Base-by-base conservation (phyloP, 2,888 invertebrate genomes). In the Tuberolachnus salignus region DNA sequence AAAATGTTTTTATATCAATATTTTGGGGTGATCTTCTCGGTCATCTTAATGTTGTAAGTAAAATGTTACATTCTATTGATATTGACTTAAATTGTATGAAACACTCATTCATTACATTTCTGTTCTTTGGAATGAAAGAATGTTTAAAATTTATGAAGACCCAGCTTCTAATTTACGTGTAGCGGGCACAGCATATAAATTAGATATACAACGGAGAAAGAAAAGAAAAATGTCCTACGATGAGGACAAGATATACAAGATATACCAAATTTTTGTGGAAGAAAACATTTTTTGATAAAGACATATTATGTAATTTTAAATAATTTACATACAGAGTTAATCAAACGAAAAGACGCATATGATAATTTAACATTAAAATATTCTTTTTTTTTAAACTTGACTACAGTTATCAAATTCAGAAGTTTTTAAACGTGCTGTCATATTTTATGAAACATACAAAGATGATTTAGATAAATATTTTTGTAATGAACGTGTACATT, bases 361-460 rank as follows among this genome's bases (percentile, higher is more conserved):
- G 66, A 66, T 66, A 66, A 46, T 21, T 21, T 49, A 46, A 49
- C 46, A 46, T 66, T 21, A 66, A 66, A 66, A 66, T 66, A 66
- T 66, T 66, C 46, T 64, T 63, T 64, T 46, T 64, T 21, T 34
- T 34, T 34, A 34, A 64, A 64, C 19, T 19, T 64, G 11, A 64
- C 44, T 46, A 64, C 46, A n/a, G 10, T 19, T 64, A 23, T 64
- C 64, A 42, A 44, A 64, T 19, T 64, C 44, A 64, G 64, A 64
- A 64, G 64, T 64, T 64, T 64, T 44, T 46, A 21, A 64, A 64
- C 44, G 21, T 64, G 46, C 46, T 21, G 64, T 44, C 44, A 44
- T 44, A 44, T 23, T 64, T 4, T 64, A 44, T 46, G 19, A 64
- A 46, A 21, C 44, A 46, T 64, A 64, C 46, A 64, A 44, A 64